Percentiles rank a stretch among this genome's conserved stretches.
These are phyloP conservation scores for Apodemia mormo DNA, from an alignment of 2,888 invertebrate species.

Conservation along the genomic window DNA sequence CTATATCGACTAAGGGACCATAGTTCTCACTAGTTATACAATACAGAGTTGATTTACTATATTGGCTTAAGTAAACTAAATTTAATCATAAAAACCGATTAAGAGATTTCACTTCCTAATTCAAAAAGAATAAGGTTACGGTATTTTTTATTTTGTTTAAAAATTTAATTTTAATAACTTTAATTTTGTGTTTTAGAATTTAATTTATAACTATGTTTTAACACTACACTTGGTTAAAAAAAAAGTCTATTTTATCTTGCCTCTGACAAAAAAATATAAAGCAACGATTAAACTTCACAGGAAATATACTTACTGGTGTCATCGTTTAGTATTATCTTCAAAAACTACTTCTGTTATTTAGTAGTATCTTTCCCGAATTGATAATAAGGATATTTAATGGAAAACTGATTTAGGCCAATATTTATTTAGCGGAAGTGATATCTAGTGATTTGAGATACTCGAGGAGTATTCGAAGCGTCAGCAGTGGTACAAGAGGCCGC, in stretches of 20 bases:
- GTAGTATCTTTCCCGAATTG: conserved; percentile 26
- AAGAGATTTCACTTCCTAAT: no score
- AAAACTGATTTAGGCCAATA: conserved; percentile 35
- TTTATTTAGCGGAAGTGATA: conserved; percentile 45
- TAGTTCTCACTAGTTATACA: background rate
- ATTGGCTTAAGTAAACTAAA: background rate
- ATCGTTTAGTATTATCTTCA: conserved; percentile 41
- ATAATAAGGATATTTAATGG: conserved; percentile 18
- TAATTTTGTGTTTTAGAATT: no score
- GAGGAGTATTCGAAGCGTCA: conserved; percentile 65
- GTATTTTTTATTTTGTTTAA: no score
- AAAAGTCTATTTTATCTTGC: no score
- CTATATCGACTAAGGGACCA: conserved; percentile 42
- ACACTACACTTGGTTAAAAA: no score
- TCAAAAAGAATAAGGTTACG: no score
- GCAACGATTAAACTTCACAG: background rate
- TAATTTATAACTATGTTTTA: no score
- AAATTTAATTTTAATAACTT: no score
- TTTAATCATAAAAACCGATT: no score
- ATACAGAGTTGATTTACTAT: background rate
- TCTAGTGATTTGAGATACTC: conserved; percentile 70
- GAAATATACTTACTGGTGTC: conserved; percentile 10
- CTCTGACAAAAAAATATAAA: background rate
- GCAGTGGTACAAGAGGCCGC: conserved; percentile 62
- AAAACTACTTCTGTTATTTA: conserved; percentile 38